phyloP scores from a whole-genome alignment of 2,113 vertebrate species.

The Spilogale gracilis region DNA sequence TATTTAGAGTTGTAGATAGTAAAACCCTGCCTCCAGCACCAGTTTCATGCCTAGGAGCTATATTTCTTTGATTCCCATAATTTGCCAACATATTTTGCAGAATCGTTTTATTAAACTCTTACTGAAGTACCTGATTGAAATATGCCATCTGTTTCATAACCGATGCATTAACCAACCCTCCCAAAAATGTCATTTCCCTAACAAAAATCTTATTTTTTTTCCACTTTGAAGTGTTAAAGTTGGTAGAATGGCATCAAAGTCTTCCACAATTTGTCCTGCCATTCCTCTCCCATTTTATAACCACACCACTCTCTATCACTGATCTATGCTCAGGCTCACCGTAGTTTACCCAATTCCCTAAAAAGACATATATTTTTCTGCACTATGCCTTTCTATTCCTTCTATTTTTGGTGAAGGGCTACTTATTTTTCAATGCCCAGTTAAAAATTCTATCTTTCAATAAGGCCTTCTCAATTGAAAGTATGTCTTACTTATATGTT shows the following conservation, averaged over 20 bases:
- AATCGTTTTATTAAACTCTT: background rate
- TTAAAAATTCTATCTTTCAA: background rate
- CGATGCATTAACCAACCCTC: background rate
- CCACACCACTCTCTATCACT: background rate
- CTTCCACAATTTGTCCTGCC: background rate
- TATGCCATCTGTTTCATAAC: background rate
- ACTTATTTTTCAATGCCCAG: background rate
- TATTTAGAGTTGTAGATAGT: background rate
- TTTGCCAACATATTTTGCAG: background rate
- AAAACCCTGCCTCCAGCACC: background rate
- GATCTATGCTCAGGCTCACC: too few relatives aligned
- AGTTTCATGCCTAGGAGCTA: background rate
- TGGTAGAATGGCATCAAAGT: background rate
- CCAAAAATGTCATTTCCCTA: background rate
- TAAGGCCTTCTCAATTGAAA: background rate
- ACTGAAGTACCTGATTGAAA: background rate
- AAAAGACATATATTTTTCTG: background rate
- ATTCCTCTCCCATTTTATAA: background rate
- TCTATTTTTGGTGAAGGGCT: background rate
- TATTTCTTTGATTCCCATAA: background rate
- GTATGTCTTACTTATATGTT: background rate
- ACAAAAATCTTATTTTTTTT: background rate
- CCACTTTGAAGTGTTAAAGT: background rate
- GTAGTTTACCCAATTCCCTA: background rate
- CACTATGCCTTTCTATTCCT: background rate